Percentiles rank a stretch among this genome's conserved stretches.
Evolutionary conservation across 1,140 invertebrate genomes (phyloP).

Genomic region (Penaeus indicus): DNA sequence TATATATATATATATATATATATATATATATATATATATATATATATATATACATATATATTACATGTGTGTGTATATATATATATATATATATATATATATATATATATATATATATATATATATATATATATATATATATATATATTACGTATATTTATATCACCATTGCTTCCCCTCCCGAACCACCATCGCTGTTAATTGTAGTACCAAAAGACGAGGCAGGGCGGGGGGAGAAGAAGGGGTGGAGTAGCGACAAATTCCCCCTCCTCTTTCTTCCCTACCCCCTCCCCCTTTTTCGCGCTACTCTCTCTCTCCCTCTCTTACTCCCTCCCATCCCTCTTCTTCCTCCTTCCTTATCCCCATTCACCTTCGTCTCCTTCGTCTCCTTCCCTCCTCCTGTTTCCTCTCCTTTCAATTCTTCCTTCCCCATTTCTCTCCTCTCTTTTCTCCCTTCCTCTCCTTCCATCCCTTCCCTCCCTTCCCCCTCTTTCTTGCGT

Average conservation of each 20-base stretch:
- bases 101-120: not conserved
- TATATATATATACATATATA: too few relatives aligned
- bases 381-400: too few relatives aligned
- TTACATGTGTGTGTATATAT: not conserved
- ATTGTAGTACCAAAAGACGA: not conserved
- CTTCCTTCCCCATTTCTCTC: too few relatives aligned
- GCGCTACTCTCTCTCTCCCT: not conserved
- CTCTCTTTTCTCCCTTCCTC: too few relatives aligned
- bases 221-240: not conserved
- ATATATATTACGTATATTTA: not conserved
- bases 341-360: not conserved
- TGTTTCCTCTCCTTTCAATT: too few relatives aligned
- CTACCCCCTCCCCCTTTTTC: not conserved
- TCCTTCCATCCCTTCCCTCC: too few relatives aligned
- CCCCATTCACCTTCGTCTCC: not conserved
- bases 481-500: too few relatives aligned
- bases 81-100: constrained; percentile 10
- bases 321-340: not conserved
- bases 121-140: not conserved
- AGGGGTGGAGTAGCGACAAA: not conserved
- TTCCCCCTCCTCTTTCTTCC: not conserved
- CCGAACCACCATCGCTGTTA: too few relatives aligned
- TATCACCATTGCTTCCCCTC: not conserved
- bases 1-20: too few relatives aligned
- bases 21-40: too few relatives aligned